Conservation (phyloP, 1,140 invertebrate genomes). For the Colletes gigas region DNA sequence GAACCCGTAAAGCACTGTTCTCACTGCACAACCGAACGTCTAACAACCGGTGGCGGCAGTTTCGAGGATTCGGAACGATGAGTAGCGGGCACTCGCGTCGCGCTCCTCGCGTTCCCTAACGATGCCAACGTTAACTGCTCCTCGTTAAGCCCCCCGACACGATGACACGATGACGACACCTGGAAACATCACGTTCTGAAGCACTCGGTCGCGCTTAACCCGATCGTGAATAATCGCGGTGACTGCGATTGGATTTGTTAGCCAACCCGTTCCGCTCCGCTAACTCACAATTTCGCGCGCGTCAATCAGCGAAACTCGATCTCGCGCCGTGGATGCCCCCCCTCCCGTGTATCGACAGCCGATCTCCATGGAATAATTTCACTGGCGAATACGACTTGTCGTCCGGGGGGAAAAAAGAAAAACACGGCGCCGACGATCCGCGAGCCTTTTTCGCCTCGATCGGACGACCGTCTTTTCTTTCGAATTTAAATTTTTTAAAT, state of each 20-base stretch:
- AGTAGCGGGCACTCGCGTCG: slow-evolving; percentile 24
- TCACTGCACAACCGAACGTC: not conserved
- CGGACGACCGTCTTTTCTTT: no score
- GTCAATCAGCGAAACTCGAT: not conserved
- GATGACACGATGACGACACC: slow-evolving; percentile 42
- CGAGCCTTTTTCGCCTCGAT: no score
- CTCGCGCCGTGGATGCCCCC: not conserved
- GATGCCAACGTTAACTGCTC: slow-evolving; percentile 65
- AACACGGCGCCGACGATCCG: no score
- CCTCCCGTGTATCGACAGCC: not conserved
- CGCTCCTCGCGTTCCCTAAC: slow-evolving; percentile 20
- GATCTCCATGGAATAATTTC: not conserved
- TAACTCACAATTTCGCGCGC: slow-evolving; percentile 27
- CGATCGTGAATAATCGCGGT: slow-evolving; percentile 54
- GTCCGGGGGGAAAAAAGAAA: no score
- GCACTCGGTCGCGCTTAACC: slow-evolving; percentile 36
- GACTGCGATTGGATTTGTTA: slow-evolving; percentile 49
- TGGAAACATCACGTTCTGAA: slow-evolving; percentile 45
- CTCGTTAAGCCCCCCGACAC: slow-evolving; percentile 57
- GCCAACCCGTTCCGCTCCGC: slow-evolving; percentile 13
- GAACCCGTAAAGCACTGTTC: slow-evolving; percentile 22
- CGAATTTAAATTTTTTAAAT: no score
- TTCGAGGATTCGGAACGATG: slow-evolving; percentile 14
- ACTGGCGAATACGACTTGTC: not conserved
- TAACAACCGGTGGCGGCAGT: slow-evolving; percentile 19